Evolutionary conservation across 2,113 vertebrate species (phyloP).

Genomic region (Sander lucioperca): DNA sequence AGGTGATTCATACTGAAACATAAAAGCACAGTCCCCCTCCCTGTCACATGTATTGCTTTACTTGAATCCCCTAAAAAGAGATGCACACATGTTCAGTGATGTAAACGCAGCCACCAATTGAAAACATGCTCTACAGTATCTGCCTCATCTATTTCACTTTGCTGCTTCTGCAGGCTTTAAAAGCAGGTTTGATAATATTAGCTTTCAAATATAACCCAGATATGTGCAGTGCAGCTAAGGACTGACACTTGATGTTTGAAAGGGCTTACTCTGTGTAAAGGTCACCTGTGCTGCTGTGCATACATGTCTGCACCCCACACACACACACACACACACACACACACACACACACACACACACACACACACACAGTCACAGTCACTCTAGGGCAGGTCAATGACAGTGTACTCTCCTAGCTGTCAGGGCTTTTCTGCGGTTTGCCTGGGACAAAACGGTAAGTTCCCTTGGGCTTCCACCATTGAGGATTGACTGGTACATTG

Average conservation of each 20-base stretch:
- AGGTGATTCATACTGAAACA: constrained; percentile 4
- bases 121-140: too few species aligned
- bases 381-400: constrained; percentile 48
- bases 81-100: neutral
- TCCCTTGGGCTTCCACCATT: constrained; percentile 33
- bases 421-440: constrained; percentile 31
- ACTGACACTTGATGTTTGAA: constrained; percentile 35
- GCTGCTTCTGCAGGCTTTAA: constrained; percentile 1
- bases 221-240: neutral
- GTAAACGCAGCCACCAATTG: neutral
- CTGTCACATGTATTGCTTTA: neutral
- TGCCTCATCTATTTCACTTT: neutral
- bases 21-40: neutral
- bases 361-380: too few species aligned
- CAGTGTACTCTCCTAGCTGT: constrained; percentile 52
- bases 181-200: neutral
- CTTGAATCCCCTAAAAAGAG: neutral
- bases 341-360: too few species aligned
- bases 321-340: neutral
- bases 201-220: constrained; percentile 8
- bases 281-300: constrained; percentile 49
- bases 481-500: neutral
- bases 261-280: constrained; percentile 39
- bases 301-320: neutral
- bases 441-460: constrained; percentile 5